Percentiles rank a stretch among this genome's conserved stretches.
phyloP scores from a whole-genome alignment of 2,888 invertebrate genomes.

The Xiphydria camelus region DNA sequence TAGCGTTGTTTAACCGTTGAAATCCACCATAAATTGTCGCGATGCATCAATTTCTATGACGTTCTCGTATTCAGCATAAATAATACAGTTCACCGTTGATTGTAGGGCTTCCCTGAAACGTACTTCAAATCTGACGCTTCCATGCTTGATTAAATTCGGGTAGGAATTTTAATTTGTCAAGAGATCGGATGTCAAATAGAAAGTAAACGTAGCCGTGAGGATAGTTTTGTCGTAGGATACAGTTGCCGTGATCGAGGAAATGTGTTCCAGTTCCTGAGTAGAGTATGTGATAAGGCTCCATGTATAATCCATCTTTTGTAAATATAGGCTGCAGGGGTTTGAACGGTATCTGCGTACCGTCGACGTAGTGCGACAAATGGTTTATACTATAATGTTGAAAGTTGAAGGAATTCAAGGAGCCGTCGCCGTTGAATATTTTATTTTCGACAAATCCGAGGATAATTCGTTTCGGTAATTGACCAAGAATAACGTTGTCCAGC shows the following conservation, averaged over 20 bases:
- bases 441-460: constrained; percentile 38
- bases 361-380: too few species aligned
- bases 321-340: constrained; percentile 19
- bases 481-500: constrained; percentile 40
- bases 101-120: constrained; percentile 21
- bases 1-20: not conserved
- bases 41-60: constrained; percentile 30
- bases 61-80: constrained; percentile 34
- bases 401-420: constrained; percentile 19
- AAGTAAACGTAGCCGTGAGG: constrained; percentile 26
- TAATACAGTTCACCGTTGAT: constrained; percentile 21
- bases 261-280: constrained; percentile 27
- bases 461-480: constrained; percentile 39
- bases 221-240: constrained; percentile 21
- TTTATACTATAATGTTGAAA: constrained; percentile 22
- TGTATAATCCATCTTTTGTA: constrained; percentile 11
- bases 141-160: constrained; percentile 15
- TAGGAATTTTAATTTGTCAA: constrained; percentile 10
- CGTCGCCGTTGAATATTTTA: constrained; percentile 26
- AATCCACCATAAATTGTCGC: constrained; percentile 16
- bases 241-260: constrained; percentile 27
- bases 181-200: constrained; percentile 31
- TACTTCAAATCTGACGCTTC: constrained; percentile 24
- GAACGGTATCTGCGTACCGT: constrained; percentile 20
- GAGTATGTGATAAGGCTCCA: constrained; percentile 34